Base-by-base conservation (phyloP, 1,140 invertebrate species). In the Argopecten irradians region DNA sequence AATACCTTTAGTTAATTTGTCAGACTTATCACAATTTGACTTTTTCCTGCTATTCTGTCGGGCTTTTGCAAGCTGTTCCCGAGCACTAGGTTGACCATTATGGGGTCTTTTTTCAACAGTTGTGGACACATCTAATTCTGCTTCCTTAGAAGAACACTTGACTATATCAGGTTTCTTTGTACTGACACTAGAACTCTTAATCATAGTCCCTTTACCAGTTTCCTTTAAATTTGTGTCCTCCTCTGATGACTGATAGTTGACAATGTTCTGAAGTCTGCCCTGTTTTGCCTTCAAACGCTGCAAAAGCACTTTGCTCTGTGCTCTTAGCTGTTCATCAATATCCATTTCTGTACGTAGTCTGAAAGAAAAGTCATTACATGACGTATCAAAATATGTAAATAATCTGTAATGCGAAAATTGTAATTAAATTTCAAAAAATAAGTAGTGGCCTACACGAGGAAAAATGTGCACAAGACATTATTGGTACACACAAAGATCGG, bases 201-300 rank as follows among this genome's bases (percentile, higher is more conserved):
- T 11, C 5, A 28, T 71, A 28, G n/a, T 71, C 8, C 28, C 22
- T 71, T 13, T 11, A 19, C 8, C 28, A 0, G 19, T 86, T 39
- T 55, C 35, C 1, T 82, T 82, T 41, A 14, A 33, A 33, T 11
- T 39, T 22, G 43, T 82, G 19, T 46, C 85, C 22, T 86, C 85
- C 9, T 33, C 16, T 46, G 85, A 84, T 32, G 83, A 43, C 32
- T 85, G 87, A 71, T 82, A 71, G 28, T 86, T 85, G 46, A 85
- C 35, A 3, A 84, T 28, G n/a, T 83, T 86, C 71, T 90, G 89
- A 34, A 90, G 82, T 87, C 83, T 90, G 32, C 89, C 89, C 84
- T 90, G 89, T 71, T 82, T 86, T 83, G 87, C 85, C 46, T 90
- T 90, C 19, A 90, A 32, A 43, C 88, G 88, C 41, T 88, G 89